Evolutionary conservation across 2,888 invertebrate genomes (phyloP).

Genomic region (Lycophotia porphyrea): DNA sequence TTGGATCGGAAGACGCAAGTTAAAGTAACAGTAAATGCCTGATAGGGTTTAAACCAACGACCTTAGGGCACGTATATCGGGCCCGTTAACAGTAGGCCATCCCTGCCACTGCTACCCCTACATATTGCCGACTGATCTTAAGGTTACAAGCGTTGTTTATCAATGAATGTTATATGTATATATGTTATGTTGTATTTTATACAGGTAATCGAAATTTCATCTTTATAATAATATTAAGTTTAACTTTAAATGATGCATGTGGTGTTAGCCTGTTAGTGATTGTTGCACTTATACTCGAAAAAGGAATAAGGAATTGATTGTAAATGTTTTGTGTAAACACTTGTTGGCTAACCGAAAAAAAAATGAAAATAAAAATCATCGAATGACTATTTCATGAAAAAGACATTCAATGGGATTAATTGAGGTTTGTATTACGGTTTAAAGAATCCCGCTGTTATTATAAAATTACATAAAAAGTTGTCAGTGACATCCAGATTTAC

Average conservation of each 20-base stretch:
- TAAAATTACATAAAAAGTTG: background rate
- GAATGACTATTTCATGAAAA: background rate
- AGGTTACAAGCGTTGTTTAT: too few relatives aligned
- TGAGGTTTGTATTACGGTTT: background rate
- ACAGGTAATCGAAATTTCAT: too few relatives aligned
- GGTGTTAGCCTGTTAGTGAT: background rate
- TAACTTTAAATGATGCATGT: background rate
- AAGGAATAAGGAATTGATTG: background rate
- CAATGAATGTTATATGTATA: too few relatives aligned
- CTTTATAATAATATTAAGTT: too few relatives aligned
- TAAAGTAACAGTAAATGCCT: too few relatives aligned
- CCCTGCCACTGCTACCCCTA: too few relatives aligned
- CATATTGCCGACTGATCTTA: too few relatives aligned
- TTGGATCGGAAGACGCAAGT: too few relatives aligned
- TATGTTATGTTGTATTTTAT: too few relatives aligned
- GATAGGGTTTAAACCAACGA: too few relatives aligned
- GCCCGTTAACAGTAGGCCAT: too few relatives aligned
- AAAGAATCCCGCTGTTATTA: background rate
- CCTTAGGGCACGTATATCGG: too few relatives aligned
- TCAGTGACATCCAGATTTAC: slow-evolving; percentile 16
- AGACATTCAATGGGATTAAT: background rate
- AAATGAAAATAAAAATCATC: background rate
- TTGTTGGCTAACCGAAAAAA: background rate
- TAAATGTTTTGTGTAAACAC: background rate
- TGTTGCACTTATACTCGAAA: background rate